Evolutionary conservation across 2,888 invertebrate species (phyloP).

Genomic region (Petrolisthes manimaculis): DNA sequence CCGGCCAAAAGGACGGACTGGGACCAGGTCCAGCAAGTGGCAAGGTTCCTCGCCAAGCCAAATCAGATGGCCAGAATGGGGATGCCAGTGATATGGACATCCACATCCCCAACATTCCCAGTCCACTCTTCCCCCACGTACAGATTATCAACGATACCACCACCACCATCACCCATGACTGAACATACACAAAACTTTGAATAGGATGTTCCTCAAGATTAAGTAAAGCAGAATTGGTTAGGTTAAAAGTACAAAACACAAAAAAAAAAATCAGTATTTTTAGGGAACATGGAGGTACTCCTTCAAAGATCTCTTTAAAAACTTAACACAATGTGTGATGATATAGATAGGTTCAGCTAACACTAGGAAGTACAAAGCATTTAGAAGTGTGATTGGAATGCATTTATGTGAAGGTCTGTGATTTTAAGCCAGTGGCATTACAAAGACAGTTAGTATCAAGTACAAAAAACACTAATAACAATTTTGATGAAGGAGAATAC

Average conservation of each 20-base stretch:
- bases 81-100: slow-evolving; percentile 35
- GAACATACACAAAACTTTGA: neutral
- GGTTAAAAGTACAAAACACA: slow-evolving; percentile 5
- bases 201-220: neutral
- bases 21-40: neutral
- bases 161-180: neutral
- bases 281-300: too few relatives aligned
- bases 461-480: slow-evolving; percentile 6
- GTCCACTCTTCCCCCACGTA: slow-evolving; percentile 42
- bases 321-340: neutral
- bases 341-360: neutral
- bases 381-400: neutral
- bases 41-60: slow-evolving; percentile 17
- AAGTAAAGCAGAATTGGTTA: neutral
- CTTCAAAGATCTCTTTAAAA: too few relatives aligned
- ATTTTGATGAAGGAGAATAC: neutral
- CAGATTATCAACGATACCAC: slow-evolving; percentile 29
- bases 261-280: neutral
- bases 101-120: slow-evolving; percentile 31
- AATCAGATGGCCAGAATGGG: slow-evolving; percentile 27
- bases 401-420: slow-evolving; percentile 7
- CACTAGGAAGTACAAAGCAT: slow-evolving; percentile 14
- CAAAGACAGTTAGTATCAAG: neutral
- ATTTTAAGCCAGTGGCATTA: slow-evolving; percentile 4
- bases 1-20: slow-evolving; percentile 5